Conservation (phyloP, 2,888 invertebrate genomes). For the Stenichneumon culpator region DNA sequence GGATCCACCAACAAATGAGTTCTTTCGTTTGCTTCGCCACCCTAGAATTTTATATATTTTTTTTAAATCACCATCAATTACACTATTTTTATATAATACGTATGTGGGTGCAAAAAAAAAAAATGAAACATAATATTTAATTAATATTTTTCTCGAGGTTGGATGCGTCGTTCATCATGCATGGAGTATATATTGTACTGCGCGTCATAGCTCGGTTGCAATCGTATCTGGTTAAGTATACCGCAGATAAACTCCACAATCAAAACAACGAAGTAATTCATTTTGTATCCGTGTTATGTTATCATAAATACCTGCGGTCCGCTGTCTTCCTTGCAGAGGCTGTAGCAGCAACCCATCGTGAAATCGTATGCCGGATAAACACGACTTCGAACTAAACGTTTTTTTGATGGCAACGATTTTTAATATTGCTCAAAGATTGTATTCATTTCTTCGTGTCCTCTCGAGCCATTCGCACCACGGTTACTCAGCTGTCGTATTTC, state of each 20-base stretch:
- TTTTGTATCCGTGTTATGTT: constrained; percentile 40
- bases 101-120: not conserved
- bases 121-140: not conserved
- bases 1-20: constrained; percentile 93
- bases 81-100: not conserved
- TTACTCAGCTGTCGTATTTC: constrained; percentile 75
- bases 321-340: constrained; percentile 90
- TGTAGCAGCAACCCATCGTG: constrained; percentile 87
- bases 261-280: constrained; percentile 53
- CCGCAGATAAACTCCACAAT: constrained; percentile 46
- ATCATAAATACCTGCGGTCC: constrained; percentile 88
- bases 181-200: not conserved
- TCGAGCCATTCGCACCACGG: constrained; percentile 45
- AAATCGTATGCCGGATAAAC: constrained; percentile 1
- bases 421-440: constrained; percentile 59
- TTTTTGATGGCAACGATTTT: constrained; percentile 36
- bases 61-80: too few species aligned
- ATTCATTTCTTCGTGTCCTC: constrained; percentile 62
- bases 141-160: not conserved
- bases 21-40: constrained; percentile 90
- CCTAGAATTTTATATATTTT: constrained; percentile 79
- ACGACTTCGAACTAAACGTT: constrained; percentile 31
- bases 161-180: not conserved
- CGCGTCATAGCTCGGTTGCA: constrained; percentile 3
- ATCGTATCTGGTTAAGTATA: constrained; percentile 10